Conservation (phyloP, 2,888 invertebrate species). For the Heliconius aoede region DNA sequence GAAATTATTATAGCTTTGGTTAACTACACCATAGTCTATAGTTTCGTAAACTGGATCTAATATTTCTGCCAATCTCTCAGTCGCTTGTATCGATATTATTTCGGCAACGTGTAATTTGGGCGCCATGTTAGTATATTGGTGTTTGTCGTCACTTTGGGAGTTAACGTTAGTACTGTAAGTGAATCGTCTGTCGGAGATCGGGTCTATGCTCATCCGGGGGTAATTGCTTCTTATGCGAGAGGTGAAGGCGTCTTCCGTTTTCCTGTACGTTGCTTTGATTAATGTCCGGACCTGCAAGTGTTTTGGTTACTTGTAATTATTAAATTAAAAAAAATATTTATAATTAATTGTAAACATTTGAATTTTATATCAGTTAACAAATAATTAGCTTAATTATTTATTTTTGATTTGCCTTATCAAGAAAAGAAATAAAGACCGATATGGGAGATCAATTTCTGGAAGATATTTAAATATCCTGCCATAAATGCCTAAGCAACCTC, state of each 20-base stretch:
- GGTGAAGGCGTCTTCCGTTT: constrained; percentile 71
- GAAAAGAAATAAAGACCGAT: too few species aligned
- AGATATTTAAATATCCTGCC: neutral
- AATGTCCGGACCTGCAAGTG: constrained; percentile 69
- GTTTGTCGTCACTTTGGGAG: constrained; percentile 57
- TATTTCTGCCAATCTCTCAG: constrained; percentile 73
- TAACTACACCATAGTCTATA: constrained; percentile 63
- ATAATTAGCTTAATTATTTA: too few species aligned
- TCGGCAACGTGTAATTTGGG: constrained; percentile 75
- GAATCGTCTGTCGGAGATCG: constrained; percentile 63
- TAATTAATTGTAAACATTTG: too few species aligned
- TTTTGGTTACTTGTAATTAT: neutral
- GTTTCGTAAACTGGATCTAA: constrained; percentile 78
- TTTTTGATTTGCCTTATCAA: too few species aligned
- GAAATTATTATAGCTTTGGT: constrained; percentile 66
- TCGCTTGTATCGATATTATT: constrained; percentile 76
- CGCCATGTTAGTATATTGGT: constrained; percentile 59
- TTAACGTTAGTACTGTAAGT: constrained; percentile 71
- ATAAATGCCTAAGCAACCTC: neutral
- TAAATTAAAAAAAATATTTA: neutral
- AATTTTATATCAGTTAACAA: too few species aligned
- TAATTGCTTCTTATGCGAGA: constrained; percentile 64
- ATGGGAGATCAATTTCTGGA: too few species aligned
- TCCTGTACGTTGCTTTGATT: constrained; percentile 73
- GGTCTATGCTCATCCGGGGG: constrained; percentile 60